A percentile compares a stretch with the other conserved stretches of the same genome.
Evolutionary conservation across 2,888 invertebrate species (phyloP).

Genomic region (Drosophila emarginata): DNA sequence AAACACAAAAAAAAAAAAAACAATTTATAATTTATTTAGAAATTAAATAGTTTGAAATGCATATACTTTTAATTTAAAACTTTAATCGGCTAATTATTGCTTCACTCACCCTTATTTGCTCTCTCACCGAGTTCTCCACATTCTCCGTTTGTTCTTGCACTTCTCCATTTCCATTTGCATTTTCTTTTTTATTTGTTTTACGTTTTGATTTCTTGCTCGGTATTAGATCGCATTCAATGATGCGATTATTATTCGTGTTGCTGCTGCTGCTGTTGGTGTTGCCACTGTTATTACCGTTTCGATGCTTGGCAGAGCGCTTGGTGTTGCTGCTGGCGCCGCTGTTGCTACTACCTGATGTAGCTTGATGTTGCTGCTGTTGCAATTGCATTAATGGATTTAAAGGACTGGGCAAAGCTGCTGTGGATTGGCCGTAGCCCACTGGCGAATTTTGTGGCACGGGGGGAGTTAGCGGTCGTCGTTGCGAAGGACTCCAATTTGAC

Average conservation of each 20-base stretch:
- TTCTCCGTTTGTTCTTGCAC: constrained; percentile 42
- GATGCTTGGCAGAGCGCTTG: constrained; percentile 47
- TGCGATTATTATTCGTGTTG: constrained; percentile 68
- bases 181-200: constrained; percentile 49
- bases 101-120: constrained; percentile 76
- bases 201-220: constrained; percentile 80
- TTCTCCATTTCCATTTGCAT: constrained; percentile 1
- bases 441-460: constrained; percentile 75
- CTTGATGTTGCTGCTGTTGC: constrained; percentile 40
- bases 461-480: constrained; percentile 62
- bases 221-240: constrained; percentile 79
- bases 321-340: constrained; percentile 34
- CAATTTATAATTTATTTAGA: too few relatives aligned
- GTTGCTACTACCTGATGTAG: constrained; percentile 33
- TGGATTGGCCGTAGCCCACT: constrained; percentile 60
- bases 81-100: too few relatives aligned
- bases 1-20: background rate
- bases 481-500: constrained; percentile 59
- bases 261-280: constrained; percentile 18
- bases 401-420: constrained; percentile 47
- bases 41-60: too few relatives aligned
- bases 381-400: constrained; percentile 56
- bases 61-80: too few relatives aligned
- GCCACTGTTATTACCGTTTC: constrained; percentile 20
- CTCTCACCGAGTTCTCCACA: constrained; percentile 62